Percentiles rank a stretch among this genome's conserved stretches.
phyloP scores from a whole-genome alignment of 1,140 invertebrate species.

The Armadillidium nasatum region DNA sequence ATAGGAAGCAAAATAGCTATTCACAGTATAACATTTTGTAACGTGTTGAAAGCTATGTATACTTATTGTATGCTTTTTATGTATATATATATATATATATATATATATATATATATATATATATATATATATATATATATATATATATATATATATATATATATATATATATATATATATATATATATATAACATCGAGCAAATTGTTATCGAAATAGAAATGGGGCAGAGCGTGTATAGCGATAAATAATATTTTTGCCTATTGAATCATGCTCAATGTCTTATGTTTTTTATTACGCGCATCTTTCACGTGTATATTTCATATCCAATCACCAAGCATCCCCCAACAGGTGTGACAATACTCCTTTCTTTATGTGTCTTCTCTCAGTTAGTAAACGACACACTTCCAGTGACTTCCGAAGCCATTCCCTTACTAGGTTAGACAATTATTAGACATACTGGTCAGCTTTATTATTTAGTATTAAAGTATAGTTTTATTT shows the following conservation, averaged over 20 bases:
- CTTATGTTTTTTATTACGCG: too few relatives aligned
- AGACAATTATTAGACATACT: slow-evolving; percentile 40
- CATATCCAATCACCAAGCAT: background rate
- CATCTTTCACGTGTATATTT: background rate
- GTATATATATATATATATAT: slow-evolving; percentile 18
- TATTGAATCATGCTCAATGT: too few relatives aligned
- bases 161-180: slow-evolving; percentile 21
- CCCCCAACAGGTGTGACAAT: slow-evolving; percentile 62
- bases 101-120: slow-evolving; percentile 19
- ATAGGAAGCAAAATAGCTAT: too few relatives aligned
- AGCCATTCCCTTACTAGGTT: slow-evolving; percentile 66
- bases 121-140: slow-evolving; percentile 25
- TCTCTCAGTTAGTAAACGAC: slow-evolving; percentile 65
- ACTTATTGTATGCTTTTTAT: background rate
- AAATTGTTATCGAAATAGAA: too few relatives aligned
- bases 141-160: slow-evolving; percentile 23
- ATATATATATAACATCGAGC: slow-evolving; percentile 9
- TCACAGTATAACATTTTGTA: too few relatives aligned
- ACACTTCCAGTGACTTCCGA: slow-evolving; percentile 66
- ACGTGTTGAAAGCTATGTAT: background rate
- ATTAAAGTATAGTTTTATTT: too few relatives aligned
- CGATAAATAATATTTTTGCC: too few relatives aligned
- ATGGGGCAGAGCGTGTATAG: too few relatives aligned
- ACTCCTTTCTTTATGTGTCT: slow-evolving; percentile 67
- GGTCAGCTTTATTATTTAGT: too few relatives aligned